Evolutionary conservation across 53 echinoderm and acorn worm species (phyloP), one percentile per base, ranked within the genome.

Genomic region (Astropecten irregularis): DNA sequence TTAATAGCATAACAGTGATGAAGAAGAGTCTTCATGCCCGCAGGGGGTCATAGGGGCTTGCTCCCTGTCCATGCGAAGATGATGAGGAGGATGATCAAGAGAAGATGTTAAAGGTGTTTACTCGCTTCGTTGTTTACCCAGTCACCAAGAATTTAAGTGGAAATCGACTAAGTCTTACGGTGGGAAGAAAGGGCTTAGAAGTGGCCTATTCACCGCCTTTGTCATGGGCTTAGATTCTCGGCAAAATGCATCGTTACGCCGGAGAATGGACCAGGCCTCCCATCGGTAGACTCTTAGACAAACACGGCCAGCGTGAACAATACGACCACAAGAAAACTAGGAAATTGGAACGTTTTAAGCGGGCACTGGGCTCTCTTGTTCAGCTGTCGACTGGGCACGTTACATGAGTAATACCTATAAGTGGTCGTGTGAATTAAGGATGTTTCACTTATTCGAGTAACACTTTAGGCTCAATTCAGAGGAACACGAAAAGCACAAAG

Each of bases 161-260:
- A 74, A 55, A 74, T 74, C 74, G 36, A 74, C 74, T 74, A 74
- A 57, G 56, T 74, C 74, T 74, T 74, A 55, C 74, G 56, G 49
- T n/a, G 73, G 74, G 51, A 74, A 74, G 74, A 74, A 74, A 56
- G 56, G 74, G 74, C 74, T 74, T 74, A 74, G 51, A 74, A 74
- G 74, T 74, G 74, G 74, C 73, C 26, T 40, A 74, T 56, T 74
- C 55, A 74, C 35, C 26, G 23, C 37, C 27, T 56, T 74, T 74
- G 74, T 74, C 14, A 14, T 25, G 6, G 74, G 55, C 57, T 74
- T 57, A 57, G 73, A 32, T 56, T 74, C 57, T 23, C 33, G 32
- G 74, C 74, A 74, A 74, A 37, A 74, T 54, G 74, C 57, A 26
- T 40, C 36, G 52, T 47, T 74, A 55, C 38, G 25, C 33, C 35